phyloP scores from a whole-genome alignment of 2,113 vertebrate species.

The Hipposideros armiger region DNA sequence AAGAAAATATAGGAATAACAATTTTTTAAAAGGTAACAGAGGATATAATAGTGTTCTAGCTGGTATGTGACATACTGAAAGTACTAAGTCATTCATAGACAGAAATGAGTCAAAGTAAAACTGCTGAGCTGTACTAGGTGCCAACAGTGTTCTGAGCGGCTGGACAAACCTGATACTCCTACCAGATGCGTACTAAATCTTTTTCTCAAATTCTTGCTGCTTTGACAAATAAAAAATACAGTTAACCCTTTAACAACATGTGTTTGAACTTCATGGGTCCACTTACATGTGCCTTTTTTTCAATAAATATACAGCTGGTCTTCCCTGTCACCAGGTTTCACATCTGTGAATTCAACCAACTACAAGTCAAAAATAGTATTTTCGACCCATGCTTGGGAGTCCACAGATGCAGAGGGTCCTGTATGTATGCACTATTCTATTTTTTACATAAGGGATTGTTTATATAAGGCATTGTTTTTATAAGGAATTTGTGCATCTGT shows the following conservation, averaged over 20 bases:
- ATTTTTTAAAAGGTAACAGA: background rate
- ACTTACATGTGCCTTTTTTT: background rate
- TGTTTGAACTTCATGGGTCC: background rate
- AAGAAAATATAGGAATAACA: background rate
- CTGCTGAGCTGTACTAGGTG: too few species aligned
- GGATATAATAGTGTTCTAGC: background rate
- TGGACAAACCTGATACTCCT: background rate
- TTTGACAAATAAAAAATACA: slow-evolving; percentile 22
- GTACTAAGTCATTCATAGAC: background rate
- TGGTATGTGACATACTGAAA: background rate
- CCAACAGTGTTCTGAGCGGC: background rate
- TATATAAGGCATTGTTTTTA: too few species aligned
- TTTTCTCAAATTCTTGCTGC: background rate
- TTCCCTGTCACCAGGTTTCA: background rate
- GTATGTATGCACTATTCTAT: background rate
- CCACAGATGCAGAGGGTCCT: too few species aligned
- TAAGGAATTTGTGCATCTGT: too few species aligned
- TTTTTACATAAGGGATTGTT: too few species aligned
- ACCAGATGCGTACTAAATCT: background rate
- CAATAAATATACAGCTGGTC: background rate
- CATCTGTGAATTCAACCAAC: background rate
- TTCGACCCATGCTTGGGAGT: too few species aligned
- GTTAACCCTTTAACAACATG: background rate
- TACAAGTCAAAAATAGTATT: too few species aligned
- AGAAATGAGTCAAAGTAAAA: background rate